Percentiles rank a stretch among this genome's conserved stretches.
Evolutionary conservation across 2,797 vertebrate genomes (phyloP).

Genomic region (Sus cebifrons): DNA sequence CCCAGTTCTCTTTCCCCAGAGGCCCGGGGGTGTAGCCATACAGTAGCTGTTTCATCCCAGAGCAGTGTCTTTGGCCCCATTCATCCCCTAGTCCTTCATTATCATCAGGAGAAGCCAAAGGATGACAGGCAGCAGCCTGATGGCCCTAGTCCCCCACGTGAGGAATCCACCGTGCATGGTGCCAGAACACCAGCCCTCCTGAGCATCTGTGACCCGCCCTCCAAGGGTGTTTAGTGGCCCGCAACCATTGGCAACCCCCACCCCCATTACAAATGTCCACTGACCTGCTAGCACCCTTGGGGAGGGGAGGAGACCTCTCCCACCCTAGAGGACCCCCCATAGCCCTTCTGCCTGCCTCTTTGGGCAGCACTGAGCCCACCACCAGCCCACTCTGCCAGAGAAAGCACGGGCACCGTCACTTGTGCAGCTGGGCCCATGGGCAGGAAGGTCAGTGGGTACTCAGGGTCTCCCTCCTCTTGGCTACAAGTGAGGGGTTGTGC

Average conservation of each 20-base stretch:
- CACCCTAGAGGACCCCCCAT: not conserved
- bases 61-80: not conserved
- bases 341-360: not conserved
- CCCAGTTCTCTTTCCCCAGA: not conserved
- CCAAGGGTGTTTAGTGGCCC: not conserved
- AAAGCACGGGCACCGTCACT: not conserved
- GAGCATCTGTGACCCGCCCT: not conserved
- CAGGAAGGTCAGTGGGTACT: not conserved
- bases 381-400: not conserved
- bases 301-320: not conserved
- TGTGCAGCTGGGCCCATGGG: not conserved
- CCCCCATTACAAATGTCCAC: not conserved
- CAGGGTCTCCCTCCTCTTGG: not conserved
- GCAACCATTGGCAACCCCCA: not conserved
- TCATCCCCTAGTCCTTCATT: not conserved
- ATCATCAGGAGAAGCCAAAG: not conserved
- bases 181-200: not conserved
- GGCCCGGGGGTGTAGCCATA: not conserved
- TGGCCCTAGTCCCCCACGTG: not conserved
- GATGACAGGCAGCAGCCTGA: not conserved
- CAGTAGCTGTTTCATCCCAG: not conserved
- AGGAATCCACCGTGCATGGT: not conserved
- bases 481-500: too few species aligned
- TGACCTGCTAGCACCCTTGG: not conserved
- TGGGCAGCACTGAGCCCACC: not conserved